Evolutionary conservation across 2,888 invertebrate species (phyloP).

Genomic region (Tenthredo distinguenda): DNA sequence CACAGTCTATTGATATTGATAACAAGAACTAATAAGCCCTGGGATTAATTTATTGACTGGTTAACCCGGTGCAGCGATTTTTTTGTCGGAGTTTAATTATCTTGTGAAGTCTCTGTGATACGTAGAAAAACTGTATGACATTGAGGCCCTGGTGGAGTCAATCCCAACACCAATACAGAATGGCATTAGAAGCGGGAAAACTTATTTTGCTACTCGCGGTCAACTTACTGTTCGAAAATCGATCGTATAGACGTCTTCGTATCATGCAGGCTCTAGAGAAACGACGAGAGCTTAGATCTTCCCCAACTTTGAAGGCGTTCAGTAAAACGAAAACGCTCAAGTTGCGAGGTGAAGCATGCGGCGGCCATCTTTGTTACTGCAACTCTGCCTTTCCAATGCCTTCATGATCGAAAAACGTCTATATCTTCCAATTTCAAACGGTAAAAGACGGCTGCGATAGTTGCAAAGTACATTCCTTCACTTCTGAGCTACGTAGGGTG

Average conservation of each 20-base stretch:
- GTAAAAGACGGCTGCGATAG: neutral
- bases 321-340: neutral
- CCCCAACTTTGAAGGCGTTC: neutral
- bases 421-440: neutral
- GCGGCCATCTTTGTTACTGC: neutral
- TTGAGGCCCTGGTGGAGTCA: neutral
- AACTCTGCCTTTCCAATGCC: neutral
- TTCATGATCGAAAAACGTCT: neutral
- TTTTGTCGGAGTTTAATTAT: neutral
- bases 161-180: neutral
- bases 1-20: neutral
- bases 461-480: neutral
- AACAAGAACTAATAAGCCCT: neutral
- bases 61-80: neutral
- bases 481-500: neutral
- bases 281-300: neutral
- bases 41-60: neutral
- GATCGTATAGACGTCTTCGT: neutral
- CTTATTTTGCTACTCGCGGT: neutral
- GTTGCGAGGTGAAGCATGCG: neutral
- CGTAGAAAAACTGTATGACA: neutral
- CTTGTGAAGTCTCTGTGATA: conserved; percentile 11
- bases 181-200: neutral
- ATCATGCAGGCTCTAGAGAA: neutral
- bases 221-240: neutral